Evolutionary conservation across 2,113 vertebrate genomes (phyloP).

Genomic region (Oryzias celebensis): DNA sequence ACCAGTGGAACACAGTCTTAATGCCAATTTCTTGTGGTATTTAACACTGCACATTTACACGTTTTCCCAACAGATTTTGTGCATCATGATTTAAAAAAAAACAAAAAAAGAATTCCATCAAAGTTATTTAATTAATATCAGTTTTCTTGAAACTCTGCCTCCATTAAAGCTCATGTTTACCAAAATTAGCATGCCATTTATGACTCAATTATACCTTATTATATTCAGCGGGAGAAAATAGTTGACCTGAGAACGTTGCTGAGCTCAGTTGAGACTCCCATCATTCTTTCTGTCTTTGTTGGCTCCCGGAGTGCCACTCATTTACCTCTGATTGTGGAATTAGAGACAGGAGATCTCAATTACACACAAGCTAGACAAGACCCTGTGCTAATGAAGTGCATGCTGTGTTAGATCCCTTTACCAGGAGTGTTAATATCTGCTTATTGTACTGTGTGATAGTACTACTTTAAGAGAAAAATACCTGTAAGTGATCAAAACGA

Average conservation of each 20-base stretch:
- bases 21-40: too few species aligned
- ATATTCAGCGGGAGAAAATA: constrained; percentile 31
- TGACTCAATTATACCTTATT: constrained; percentile 54
- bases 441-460: background rate
- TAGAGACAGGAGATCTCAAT: constrained; percentile 14
- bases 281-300: constrained; percentile 22
- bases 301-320: constrained; percentile 24
- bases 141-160: constrained; percentile 13
- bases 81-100: background rate
- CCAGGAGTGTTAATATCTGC: background rate
- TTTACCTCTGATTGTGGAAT: constrained; percentile 24
- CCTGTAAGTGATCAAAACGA: background rate
- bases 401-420: background rate
- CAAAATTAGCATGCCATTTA: constrained; percentile 50
- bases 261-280: constrained; percentile 19
- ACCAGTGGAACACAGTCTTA: too few species aligned
- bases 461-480: background rate
- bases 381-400: constrained; percentile 27
- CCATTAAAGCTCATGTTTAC: constrained; percentile 20
- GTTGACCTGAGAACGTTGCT: constrained; percentile 27
- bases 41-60: too few species aligned
- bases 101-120: background rate
- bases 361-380: constrained; percentile 23
- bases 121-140: constrained; percentile 12
- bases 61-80: too few species aligned